These are phyloP conservation scores for Notothenia rossii DNA, from an alignment of 2,113 vertebrate genomes.

Conservation along the genomic window DNA sequence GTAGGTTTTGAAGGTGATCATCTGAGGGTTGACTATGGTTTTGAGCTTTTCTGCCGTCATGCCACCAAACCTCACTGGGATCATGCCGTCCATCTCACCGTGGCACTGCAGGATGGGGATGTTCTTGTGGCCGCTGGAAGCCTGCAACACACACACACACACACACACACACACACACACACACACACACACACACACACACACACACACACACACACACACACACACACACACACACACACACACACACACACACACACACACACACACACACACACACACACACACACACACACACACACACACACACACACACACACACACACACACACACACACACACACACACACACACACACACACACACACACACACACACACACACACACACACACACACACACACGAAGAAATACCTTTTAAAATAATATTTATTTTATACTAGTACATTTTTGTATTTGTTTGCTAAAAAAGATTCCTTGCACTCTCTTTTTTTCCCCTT, in stretches of 20 bases:
- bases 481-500: too few species aligned
- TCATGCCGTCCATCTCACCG: conserved; percentile 93
- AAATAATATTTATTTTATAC: too few species aligned
- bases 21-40: conserved; percentile 87
- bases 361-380: neutral
- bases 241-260: neutral
- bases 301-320: neutral
- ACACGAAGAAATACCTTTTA: too few species aligned
- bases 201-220: neutral
- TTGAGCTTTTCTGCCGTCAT: conserved; percentile 94
- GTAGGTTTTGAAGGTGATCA: conserved; percentile 93
- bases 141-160: conserved; percentile 78
- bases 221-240: neutral
- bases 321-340: neutral
- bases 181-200: neutral
- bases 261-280: neutral
- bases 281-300: neutral
- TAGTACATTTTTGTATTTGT: too few species aligned
- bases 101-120: conserved; percentile 96
- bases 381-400: neutral
- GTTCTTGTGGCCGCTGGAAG: conserved; percentile 88
- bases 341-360: neutral
- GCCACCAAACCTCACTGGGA: conserved; percentile 90
- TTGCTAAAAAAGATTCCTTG: too few species aligned
- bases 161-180: too few species aligned